Percentiles rank a stretch among this genome's conserved stretches.
phyloP scores from a whole-genome alignment of 2,888 invertebrate genomes.

The Apantesis nais region DNA sequence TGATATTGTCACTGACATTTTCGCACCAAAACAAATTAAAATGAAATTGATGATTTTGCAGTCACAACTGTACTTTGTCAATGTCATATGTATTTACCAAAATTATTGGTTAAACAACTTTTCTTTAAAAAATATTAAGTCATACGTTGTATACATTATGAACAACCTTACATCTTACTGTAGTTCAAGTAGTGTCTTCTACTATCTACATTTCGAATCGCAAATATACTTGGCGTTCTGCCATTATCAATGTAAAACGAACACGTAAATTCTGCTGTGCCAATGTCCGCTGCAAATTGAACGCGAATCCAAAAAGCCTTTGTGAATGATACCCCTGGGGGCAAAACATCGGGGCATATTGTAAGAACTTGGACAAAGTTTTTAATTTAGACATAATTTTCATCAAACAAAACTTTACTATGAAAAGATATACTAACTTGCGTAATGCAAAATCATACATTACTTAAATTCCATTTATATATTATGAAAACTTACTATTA shows the following conservation, averaged over 20 bases:
- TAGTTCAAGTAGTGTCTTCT: slow-evolving; percentile 29
- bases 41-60: not conserved
- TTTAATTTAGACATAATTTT: slow-evolving; percentile 2
- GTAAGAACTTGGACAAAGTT: slow-evolving; percentile 31
- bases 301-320: slow-evolving; percentile 42
- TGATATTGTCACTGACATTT: no score
- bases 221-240: slow-evolving; percentile 41
- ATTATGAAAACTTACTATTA: no score
- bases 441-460: no score
- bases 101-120: not conserved
- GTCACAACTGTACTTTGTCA: not conserved
- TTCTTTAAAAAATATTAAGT: not conserved
- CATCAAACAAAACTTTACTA: not conserved
- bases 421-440: no score
- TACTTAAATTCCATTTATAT: no score
- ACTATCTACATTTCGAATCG: slow-evolving; percentile 40
- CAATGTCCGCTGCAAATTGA: slow-evolving; percentile 51
- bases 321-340: slow-evolving; percentile 45
- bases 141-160: not conserved
- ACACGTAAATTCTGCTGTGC: slow-evolving; percentile 45
- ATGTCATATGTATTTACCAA: not conserved
- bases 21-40: no score
- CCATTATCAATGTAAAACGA: slow-evolving; percentile 42
- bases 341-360: slow-evolving; percentile 29
- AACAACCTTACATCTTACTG: not conserved